phyloP scores from a whole-genome alignment of 2,113 vertebrate species.

The Melanerpes aurifrons region DNA sequence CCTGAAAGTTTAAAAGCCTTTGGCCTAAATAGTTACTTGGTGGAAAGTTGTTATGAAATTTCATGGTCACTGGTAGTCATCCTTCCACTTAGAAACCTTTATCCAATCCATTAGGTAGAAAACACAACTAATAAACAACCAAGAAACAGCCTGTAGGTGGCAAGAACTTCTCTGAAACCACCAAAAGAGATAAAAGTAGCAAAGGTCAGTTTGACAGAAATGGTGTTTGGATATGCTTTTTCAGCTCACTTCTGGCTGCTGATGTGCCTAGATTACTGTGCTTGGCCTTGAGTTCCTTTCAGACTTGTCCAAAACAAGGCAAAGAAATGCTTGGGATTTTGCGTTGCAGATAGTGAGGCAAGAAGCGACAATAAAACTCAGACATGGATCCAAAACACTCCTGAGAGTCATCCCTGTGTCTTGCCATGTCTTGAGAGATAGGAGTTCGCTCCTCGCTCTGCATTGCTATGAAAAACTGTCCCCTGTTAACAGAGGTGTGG shows the following conservation, averaged over 20 bases:
- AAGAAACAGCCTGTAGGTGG: neutral
- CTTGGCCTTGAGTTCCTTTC: neutral
- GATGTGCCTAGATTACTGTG: neutral
- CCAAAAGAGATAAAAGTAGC: neutral
- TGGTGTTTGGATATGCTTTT: neutral
- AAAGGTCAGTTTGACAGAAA: neutral
- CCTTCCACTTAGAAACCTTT: neutral
- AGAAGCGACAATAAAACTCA: neutral
- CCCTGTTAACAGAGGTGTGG: neutral
- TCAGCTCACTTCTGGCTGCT: neutral
- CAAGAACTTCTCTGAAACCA: neutral
- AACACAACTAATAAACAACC: neutral
- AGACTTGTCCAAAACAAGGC: neutral
- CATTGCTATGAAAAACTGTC: neutral
- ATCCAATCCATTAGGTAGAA: neutral
- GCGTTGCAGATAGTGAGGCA: neutral
- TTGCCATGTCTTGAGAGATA: neutral
- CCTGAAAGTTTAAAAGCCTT: conserved; percentile 20
- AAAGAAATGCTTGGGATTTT: neutral
- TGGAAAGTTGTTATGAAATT: neutral
- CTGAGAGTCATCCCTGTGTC: neutral
- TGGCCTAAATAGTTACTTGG: neutral
- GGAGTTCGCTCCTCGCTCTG: neutral
- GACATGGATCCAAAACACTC: fast-evolving
- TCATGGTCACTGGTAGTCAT: neutral